Conservation (phyloP, 2,888 invertebrate species). For the Tenthredo scrophulariae region DNA sequence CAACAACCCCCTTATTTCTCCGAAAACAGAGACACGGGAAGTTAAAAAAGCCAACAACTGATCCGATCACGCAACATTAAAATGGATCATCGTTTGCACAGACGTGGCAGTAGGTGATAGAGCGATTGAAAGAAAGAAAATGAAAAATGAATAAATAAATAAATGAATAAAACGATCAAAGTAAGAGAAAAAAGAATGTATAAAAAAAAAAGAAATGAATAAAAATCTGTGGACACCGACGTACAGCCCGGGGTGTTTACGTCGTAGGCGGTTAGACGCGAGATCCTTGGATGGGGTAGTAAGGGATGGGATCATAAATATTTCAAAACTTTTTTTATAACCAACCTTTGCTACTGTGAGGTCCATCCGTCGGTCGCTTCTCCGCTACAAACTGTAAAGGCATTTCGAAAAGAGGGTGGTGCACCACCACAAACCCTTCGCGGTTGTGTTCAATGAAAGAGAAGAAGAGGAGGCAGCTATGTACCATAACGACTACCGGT, state of each 20-base stretch:
- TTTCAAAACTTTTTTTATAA: conserved; percentile 36
- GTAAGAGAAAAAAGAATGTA: background rate
- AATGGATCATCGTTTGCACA: background rate
- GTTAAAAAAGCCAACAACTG: background rate
- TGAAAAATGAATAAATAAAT: background rate
- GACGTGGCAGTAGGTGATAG: background rate
- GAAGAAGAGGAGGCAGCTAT: conserved; percentile 6
- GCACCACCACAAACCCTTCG: background rate
- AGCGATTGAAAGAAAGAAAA: background rate
- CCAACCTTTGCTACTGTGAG: conserved; percentile 5
- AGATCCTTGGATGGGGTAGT: background rate
- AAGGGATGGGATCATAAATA: conserved; percentile 21
- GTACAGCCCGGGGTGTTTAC: conserved; percentile 23
- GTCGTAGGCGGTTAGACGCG: conserved; percentile 14
- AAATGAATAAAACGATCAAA: background rate
- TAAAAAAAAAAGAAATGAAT: background rate
- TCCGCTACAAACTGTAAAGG: background rate
- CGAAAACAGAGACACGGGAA: too few species aligned
- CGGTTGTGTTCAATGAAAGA: conserved; percentile 6
- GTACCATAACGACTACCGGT: background rate
- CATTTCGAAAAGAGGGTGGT: background rate
- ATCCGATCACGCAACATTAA: background rate
- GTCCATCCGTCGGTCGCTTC: background rate
- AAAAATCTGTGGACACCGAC: conserved; percentile 8
- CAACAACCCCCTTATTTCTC: too few species aligned